Evolutionary conservation across 2,113 vertebrate genomes (phyloP).

Genomic region (Lophotis ruficrista): DNA sequence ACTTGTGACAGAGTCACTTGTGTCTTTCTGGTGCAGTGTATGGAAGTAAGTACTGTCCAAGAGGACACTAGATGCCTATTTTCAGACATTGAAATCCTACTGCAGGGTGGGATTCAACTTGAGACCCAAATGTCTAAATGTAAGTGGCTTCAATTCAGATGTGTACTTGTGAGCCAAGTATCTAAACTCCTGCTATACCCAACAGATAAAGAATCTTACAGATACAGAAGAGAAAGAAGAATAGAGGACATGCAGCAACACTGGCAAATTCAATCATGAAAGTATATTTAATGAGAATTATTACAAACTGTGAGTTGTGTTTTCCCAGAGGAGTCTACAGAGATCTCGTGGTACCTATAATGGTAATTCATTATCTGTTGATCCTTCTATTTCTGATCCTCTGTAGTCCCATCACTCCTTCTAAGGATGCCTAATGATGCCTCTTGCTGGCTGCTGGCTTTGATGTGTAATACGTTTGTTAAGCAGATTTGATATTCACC

Average conservation of each 20-base stretch:
- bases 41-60: background rate
- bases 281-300: background rate
- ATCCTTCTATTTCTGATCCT: background rate
- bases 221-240: background rate
- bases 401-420: background rate
- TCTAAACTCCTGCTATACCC: background rate
- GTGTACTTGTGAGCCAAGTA: background rate
- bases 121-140: background rate
- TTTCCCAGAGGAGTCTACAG: background rate
- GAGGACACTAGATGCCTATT: background rate
- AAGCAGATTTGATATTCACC: background rate
- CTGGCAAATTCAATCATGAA: background rate
- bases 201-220: background rate
- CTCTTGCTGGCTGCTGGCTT: background rate
- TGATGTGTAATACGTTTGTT: background rate
- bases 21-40: background rate
- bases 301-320: background rate
- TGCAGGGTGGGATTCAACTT: background rate
- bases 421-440: background rate
- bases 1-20: background rate
- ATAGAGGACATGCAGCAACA: background rate
- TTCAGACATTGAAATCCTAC: background rate
- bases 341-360: background rate
- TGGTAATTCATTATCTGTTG: background rate
- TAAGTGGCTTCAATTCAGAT: background rate